Percentiles rank a stretch among this genome's conserved stretches.
These are phyloP conservation scores for Tricholauxania praeusta DNA, from an alignment of 2,888 invertebrate genomes.

Conservation along the genomic window DNA sequence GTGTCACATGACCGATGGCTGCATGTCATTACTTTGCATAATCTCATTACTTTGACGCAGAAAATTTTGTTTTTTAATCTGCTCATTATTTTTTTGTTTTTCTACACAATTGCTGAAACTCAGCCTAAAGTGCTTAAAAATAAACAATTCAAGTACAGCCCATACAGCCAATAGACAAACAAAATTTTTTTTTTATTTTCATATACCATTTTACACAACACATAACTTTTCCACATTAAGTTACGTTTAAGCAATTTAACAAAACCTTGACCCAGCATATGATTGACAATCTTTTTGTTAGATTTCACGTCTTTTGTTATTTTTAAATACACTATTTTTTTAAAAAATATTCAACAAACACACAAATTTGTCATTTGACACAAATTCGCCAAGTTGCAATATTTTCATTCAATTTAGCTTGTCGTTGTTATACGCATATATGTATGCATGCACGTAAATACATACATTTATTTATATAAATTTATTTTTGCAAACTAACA, in stretches of 20 bases:
- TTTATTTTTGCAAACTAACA: background rate
- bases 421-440: background rate
- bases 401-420: conserved; percentile 26
- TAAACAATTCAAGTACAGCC: too few species aligned
- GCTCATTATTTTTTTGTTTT: too few species aligned
- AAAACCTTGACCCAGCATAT: background rate
- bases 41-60: too few species aligned
- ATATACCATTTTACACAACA: too few species aligned
- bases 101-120: too few species aligned
- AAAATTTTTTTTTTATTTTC: too few species aligned
- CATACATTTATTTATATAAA: background rate
- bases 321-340: background rate
- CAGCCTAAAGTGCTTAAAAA: too few species aligned
- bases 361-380: conserved; percentile 7
- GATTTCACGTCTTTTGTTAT: background rate
- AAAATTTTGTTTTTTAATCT: too few species aligned
- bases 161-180: too few species aligned
- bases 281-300: conserved; percentile 1
- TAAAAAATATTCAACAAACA: background rate
- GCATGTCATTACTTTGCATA: too few species aligned
- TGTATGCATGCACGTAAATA: background rate
- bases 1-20: background rate
- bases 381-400: conserved; percentile 15
- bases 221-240: too few species aligned
- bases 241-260: background rate